Evolutionary conservation across 1,140 invertebrate species (phyloP).

Genomic region (Cydia pomonella): DNA sequence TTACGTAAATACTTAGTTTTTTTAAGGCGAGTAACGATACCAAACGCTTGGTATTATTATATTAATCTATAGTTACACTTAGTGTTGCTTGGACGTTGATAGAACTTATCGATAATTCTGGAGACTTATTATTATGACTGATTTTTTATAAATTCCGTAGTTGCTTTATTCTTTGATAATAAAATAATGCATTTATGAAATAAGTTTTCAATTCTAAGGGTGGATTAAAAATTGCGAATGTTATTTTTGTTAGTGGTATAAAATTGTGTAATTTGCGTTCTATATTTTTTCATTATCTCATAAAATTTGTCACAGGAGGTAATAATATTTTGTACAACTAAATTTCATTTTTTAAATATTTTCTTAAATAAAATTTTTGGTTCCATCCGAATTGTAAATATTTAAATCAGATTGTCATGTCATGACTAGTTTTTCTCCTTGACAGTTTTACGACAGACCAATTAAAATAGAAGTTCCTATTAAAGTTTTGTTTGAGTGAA

Average conservation of each 20-base stretch:
- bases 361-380: background rate
- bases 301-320: background rate
- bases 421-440: too few species aligned
- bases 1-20: background rate
- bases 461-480: background rate
- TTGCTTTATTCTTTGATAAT: background rate
- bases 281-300: background rate
- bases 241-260: background rate
- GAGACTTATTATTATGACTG: conserved; percentile 30
- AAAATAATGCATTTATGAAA: conserved; percentile 17
- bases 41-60: conserved; percentile 26
- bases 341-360: too few species aligned
- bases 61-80: conserved; percentile 20
- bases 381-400: too few species aligned
- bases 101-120: conserved; percentile 7
- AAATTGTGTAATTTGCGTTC: background rate
- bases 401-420: too few species aligned
- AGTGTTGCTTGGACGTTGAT: conserved; percentile 21
- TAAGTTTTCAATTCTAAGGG: conserved; percentile 6
- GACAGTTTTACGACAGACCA: background rate
- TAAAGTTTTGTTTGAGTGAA: background rate
- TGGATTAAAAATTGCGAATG: background rate
- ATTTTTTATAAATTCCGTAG: conserved; percentile 13
- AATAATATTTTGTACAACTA: background rate
- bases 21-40: conserved; percentile 29